A percentile compares a stretch with the other conserved stretches of the same genome.
Conservation (phyloP, 1,140 invertebrate genomes). For the Charaxes varanes region DNA sequence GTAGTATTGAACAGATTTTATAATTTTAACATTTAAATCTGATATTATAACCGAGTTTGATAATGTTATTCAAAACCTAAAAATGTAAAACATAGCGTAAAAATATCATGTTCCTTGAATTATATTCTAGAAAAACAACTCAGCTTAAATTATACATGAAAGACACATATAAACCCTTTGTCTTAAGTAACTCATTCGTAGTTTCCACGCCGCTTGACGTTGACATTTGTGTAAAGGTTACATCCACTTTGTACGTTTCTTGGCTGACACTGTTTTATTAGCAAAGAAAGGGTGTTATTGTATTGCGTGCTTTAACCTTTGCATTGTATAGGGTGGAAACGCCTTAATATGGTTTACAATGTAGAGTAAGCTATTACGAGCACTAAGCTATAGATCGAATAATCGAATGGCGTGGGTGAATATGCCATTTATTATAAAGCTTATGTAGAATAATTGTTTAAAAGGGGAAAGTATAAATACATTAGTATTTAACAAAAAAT, state of each 20-base stretch:
- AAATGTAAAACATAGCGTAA: too few species aligned
- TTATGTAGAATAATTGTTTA: not conserved
- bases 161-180: slow-evolving; percentile 56
- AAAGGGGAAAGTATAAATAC: slow-evolving; percentile 4
- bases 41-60: too few species aligned
- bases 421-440: too few species aligned
- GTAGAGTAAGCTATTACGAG: slow-evolving; percentile 2
- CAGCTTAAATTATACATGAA: too few species aligned
- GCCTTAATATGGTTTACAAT: slow-evolving; percentile 9
- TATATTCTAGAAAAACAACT: too few species aligned
- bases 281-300: slow-evolving; percentile 61
- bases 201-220: slow-evolving; percentile 56
- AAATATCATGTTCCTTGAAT: not conserved
- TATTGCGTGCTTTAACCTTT: slow-evolving; percentile 60
- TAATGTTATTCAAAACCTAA: too few species aligned
- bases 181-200: slow-evolving; percentile 54
- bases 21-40: too few species aligned
- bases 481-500: too few species aligned
- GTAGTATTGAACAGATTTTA: too few species aligned
- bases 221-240: slow-evolving; percentile 71
- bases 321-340: slow-evolving; percentile 27
- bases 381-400: too few species aligned
- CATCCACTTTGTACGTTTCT: slow-evolving; percentile 56
- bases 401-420: too few species aligned
- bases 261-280: slow-evolving; percentile 56